phyloP scores from a whole-genome alignment of 2,888 invertebrate genomes.

The Scelioninae gen. 1 region DNA sequence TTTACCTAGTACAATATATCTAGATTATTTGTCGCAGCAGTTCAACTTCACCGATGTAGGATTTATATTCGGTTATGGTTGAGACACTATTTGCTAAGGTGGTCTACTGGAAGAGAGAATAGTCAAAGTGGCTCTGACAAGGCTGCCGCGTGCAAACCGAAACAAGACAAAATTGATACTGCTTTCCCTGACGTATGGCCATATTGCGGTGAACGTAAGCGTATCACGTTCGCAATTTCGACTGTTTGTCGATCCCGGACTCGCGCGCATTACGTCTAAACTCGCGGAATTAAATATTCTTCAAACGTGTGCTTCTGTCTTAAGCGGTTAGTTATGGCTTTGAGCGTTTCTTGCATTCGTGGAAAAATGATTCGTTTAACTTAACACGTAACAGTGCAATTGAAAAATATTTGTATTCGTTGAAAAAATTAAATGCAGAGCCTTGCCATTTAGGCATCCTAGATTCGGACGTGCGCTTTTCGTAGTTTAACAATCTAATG shows the following conservation, averaged over 20 bases:
- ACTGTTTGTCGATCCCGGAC: slow-evolving; percentile 45
- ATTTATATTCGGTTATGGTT: slow-evolving; percentile 67
- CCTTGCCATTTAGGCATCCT: slow-evolving; percentile 79
- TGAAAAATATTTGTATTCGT: slow-evolving; percentile 46
- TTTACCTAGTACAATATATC: slow-evolving; percentile 70
- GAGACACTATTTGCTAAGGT: slow-evolving; percentile 67
- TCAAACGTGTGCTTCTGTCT: slow-evolving; percentile 34
- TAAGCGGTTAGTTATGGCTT: slow-evolving; percentile 22
- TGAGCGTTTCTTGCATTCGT: not conserved
- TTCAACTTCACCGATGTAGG: slow-evolving; percentile 70
- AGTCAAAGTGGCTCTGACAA: slow-evolving; percentile 70
- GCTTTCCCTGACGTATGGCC: slow-evolving; percentile 47
- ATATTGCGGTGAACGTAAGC: slow-evolving; percentile 51
- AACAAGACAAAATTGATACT: slow-evolving; percentile 56
- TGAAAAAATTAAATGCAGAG: slow-evolving; percentile 54
- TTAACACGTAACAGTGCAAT: slow-evolving; percentile 1
- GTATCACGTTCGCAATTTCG: slow-evolving; percentile 46
- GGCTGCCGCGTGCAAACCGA: slow-evolving; percentile 68
- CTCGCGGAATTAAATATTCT: slow-evolving; percentile 44
- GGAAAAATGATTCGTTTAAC: not conserved
- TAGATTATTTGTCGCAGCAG: slow-evolving; percentile 73
- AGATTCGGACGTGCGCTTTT: slow-evolving; percentile 80
- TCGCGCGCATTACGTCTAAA: slow-evolving; percentile 25
- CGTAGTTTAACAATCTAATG: slow-evolving; percentile 64
- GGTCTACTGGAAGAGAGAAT: slow-evolving; percentile 69